phyloP scores from a whole-genome alignment of 2,797 vertebrate species.

The Novumbra hubbsi region DNA sequence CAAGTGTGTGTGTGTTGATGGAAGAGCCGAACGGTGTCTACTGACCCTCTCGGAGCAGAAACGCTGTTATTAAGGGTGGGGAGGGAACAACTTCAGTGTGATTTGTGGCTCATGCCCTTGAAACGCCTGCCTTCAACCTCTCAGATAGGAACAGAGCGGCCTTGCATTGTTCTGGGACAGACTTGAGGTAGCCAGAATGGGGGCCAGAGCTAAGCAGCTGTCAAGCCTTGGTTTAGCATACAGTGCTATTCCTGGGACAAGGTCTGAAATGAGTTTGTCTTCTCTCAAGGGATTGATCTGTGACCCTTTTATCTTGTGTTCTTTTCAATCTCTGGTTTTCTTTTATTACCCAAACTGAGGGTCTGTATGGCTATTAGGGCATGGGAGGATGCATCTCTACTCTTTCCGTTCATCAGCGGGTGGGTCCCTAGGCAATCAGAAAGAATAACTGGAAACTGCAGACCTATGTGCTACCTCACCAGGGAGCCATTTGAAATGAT shows the following conservation, averaged over 20 bases:
- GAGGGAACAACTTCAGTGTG: constrained; percentile 19
- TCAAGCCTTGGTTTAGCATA: neutral
- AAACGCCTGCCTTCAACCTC: neutral
- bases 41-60: neutral
- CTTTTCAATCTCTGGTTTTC: no score
- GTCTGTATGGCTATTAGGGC: no score
- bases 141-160: neutral
- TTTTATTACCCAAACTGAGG: no score
- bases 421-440: no score
- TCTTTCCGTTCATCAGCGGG: no score
- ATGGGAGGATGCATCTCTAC: no score
- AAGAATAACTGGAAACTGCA: neutral
- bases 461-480: neutral
- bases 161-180: neutral
- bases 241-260: neutral
- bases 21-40: neutral
- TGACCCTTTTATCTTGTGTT: no score
- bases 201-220: neutral
- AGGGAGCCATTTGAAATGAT: constrained; percentile 25
- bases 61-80: neutral
- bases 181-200: neutral
- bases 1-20: neutral
- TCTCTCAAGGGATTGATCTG: no score
- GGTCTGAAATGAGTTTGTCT: no score
- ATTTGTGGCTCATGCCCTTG: neutral